Evolutionary conservation across 2,888 invertebrate genomes (phyloP).

Genomic region (Euproctis similis): DNA sequence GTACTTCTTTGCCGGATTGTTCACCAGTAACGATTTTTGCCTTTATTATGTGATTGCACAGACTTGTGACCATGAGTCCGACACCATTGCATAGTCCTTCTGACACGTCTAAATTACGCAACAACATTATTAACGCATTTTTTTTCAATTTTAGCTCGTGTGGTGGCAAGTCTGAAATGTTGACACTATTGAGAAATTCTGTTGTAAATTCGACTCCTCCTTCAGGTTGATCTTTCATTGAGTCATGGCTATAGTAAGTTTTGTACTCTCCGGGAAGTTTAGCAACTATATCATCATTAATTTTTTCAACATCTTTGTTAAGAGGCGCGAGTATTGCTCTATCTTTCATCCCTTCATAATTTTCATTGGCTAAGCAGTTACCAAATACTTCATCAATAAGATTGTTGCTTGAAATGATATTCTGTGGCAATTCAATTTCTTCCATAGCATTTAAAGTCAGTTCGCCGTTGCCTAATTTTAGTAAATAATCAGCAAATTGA

Average conservation of each 20-base stretch:
- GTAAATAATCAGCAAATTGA: slow-evolving; percentile 11
- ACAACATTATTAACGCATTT: slow-evolving; percentile 1
- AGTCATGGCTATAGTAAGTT: slow-evolving; percentile 4
- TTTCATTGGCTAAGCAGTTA: slow-evolving; percentile 9
- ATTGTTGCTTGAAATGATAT: slow-evolving; percentile 12
- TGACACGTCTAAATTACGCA: slow-evolving; percentile 4
- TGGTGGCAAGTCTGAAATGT: slow-evolving; percentile 7
- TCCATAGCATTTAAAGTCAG: slow-evolving; percentile 10
- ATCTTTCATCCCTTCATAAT: slow-evolving; percentile 12
- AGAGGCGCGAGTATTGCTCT: slow-evolving; percentile 14
- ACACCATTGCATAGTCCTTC: slow-evolving; percentile 2
- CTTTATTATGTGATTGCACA: slow-evolving; percentile 17
- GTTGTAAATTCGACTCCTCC: slow-evolving; percentile 11
- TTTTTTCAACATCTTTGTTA: slow-evolving; percentile 3
- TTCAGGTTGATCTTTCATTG: slow-evolving; percentile 12
- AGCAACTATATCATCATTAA: slow-evolving; percentile 9
- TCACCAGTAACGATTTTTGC: slow-evolving; percentile 11
- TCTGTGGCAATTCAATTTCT: slow-evolving; percentile 11
- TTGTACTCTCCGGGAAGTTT: slow-evolving; percentile 13
- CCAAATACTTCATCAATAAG: slow-evolving; percentile 9
- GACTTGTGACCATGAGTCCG: slow-evolving; percentile 10
- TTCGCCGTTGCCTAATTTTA: slow-evolving; percentile 12
- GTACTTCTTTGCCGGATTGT: slow-evolving; percentile 12
- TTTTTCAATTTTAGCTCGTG: slow-evolving; percentile 1
- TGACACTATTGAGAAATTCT: slow-evolving; percentile 12